phyloP scores from a whole-genome alignment of 2,888 invertebrate species.

The Aquatica leii region DNA sequence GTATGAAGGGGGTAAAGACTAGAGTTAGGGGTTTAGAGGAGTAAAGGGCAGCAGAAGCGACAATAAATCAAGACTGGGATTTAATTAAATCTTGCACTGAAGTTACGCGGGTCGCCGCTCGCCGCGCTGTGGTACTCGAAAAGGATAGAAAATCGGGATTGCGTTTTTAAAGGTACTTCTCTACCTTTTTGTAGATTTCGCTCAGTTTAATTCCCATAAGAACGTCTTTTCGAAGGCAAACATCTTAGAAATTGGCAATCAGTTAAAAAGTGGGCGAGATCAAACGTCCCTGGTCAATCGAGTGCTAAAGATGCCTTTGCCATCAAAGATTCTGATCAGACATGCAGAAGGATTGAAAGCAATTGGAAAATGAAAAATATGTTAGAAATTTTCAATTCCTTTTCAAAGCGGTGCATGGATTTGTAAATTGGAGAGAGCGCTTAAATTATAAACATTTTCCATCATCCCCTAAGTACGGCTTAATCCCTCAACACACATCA shows the following conservation, averaged over 20 bases:
- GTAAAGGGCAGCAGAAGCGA: constrained; percentile 54
- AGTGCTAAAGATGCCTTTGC: constrained; percentile 43
- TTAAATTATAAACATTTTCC: constrained; percentile 37
- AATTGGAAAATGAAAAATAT: constrained; percentile 38
- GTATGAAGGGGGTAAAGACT: constrained; percentile 41
- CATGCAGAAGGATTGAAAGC: constrained; percentile 37
- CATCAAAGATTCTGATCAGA: constrained; percentile 42
- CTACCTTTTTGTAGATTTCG: constrained; percentile 21
- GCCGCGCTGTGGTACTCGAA: constrained; percentile 58
- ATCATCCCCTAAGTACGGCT: constrained; percentile 28
- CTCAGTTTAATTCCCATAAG: constrained; percentile 25
- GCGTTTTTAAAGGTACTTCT: constrained; percentile 35
- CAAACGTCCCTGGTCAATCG: constrained; percentile 51
- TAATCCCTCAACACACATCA: constrained; percentile 49
- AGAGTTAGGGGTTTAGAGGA: constrained; percentile 38
- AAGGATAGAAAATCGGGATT: constrained; percentile 33
- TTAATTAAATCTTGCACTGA: constrained; percentile 67
- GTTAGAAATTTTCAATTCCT: constrained; percentile 14
- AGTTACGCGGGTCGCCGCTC: constrained; percentile 63
- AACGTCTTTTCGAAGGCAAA: constrained; percentile 21
- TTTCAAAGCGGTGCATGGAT: constrained; percentile 15
- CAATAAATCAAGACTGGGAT: constrained; percentile 66
- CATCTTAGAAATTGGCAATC: constrained; percentile 44
- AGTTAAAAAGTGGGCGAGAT: constrained; percentile 50
- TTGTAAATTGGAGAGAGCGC: constrained; percentile 24